Conservation (phyloP, 2,888 invertebrate species). For the Liopterus haemorrhoidalis region DNA sequence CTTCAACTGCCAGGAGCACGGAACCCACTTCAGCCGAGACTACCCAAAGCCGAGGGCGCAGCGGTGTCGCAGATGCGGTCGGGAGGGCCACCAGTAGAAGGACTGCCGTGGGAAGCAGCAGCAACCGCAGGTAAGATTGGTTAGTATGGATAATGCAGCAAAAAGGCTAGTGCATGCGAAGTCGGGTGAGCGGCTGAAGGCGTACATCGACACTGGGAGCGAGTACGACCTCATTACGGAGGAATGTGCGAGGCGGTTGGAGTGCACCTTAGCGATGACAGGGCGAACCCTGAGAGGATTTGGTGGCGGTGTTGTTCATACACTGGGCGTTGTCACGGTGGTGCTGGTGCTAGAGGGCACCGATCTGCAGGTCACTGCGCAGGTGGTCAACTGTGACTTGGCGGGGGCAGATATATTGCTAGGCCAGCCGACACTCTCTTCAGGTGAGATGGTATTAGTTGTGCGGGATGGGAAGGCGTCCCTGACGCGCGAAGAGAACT, state of each 20-base stretch:
- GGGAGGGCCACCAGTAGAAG: no score
- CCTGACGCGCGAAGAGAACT: conserved; percentile 10
- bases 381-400: conserved; percentile 13
- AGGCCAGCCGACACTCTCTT: conserved; percentile 16
- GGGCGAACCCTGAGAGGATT: conserved; percentile 11
- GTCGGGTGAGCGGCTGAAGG: conserved; percentile 16
- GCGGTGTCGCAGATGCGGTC: no score
- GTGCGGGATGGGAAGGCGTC: conserved; percentile 19
- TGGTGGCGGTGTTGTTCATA: conserved; percentile 11
- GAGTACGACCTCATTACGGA: conserved; percentile 12
- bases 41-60: no score
- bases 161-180: no score
- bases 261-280: conserved; percentile 2
- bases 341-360: conserved; percentile 12
- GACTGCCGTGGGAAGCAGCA: no score
- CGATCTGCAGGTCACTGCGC: conserved; percentile 8
- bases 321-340: conserved; percentile 5
- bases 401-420: conserved; percentile 16
- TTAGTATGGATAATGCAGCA: no score
- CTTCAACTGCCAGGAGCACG: no score
- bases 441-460: conserved; percentile 9
- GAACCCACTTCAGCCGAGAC: no score
- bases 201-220: conserved; percentile 17
- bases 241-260: conserved; percentile 16
- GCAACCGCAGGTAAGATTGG: no score